Evolutionary conservation across 1,140 invertebrate genomes (phyloP).

Genomic region (Heliconius melpomene): DNA sequence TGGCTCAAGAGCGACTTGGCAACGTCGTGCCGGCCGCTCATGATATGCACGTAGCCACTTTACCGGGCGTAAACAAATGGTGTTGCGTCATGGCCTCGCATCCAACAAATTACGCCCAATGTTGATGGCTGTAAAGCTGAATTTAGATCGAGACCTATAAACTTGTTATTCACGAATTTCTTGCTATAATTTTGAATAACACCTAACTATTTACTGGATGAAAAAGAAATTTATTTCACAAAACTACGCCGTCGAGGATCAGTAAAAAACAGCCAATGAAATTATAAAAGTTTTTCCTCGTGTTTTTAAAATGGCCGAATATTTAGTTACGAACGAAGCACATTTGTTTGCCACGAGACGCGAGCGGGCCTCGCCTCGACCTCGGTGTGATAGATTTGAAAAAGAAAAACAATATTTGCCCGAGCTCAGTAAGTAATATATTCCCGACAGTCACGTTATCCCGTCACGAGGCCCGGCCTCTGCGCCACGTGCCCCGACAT

Average conservation of each 20-base stretch:
- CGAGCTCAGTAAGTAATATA: constrained; percentile 38
- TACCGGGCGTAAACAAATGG: constrained; percentile 70
- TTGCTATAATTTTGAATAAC: constrained; percentile 53
- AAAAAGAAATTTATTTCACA: constrained; percentile 40
- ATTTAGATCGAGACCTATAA: constrained; percentile 29
- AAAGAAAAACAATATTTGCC: constrained; percentile 32
- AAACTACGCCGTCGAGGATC: constrained; percentile 32
- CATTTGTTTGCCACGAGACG: background rate
- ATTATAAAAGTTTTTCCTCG: constrained; percentile 17
- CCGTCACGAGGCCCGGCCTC: constrained; percentile 47
- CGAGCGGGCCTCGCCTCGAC: constrained; percentile 5
- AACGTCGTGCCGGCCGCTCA: constrained; percentile 55
- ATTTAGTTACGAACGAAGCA: background rate
- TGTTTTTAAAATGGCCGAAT: constrained; percentile 13
- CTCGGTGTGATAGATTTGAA: constrained; percentile 19
- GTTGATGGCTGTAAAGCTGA: constrained; percentile 38
- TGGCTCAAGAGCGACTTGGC: constrained; percentile 69
- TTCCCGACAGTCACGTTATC: constrained; percentile 53
- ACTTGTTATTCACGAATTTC: constrained; percentile 61
- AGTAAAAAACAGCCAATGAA: constrained; percentile 15
- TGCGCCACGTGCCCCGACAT: constrained; percentile 44
- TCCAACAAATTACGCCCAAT: constrained; percentile 54
- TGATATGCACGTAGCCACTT: constrained; percentile 64
- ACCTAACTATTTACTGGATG: constrained; percentile 35
- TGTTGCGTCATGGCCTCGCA: constrained; percentile 60